These are phyloP conservation scores for Drosophila erecta DNA, from an alignment of 1,140 invertebrate species.

Conservation along the genomic window DNA sequence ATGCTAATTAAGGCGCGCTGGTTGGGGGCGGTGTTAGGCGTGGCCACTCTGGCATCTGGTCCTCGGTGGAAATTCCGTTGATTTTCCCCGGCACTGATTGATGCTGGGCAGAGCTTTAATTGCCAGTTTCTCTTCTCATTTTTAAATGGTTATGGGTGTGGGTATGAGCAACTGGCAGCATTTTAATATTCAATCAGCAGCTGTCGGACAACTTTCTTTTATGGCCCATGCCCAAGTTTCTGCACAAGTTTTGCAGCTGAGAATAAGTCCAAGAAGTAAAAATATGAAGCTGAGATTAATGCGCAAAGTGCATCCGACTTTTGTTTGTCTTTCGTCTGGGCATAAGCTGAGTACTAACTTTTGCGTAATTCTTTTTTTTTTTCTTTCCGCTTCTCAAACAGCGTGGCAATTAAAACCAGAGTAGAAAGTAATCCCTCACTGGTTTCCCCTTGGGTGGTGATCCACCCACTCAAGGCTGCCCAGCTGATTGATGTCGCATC, in stretches of 20 bases:
- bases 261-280: neutral
- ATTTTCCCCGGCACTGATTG: constrained; percentile 59
- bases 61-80: constrained; percentile 16
- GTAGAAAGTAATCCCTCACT: constrained; percentile 1
- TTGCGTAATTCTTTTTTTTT: constrained; percentile 18
- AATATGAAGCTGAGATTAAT: constrained; percentile 51
- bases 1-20: constrained; percentile 78
- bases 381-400: constrained; percentile 4
- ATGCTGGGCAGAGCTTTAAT: constrained; percentile 62
- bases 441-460: neutral
- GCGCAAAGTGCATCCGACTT: constrained; percentile 55
- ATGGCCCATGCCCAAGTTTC: constrained; percentile 56
- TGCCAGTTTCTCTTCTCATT: constrained; percentile 25
- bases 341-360: constrained; percentile 46
- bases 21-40: neutral
- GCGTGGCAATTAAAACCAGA: constrained; percentile 58
- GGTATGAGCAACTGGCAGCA: constrained; percentile 27
- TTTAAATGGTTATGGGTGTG: neutral
- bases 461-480: constrained; percentile 5
- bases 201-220: constrained; percentile 60
- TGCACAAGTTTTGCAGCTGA: constrained; percentile 26
- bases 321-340: constrained; percentile 55
- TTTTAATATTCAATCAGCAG: constrained; percentile 82
- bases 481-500: constrained; percentile 57
- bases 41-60: neutral